phyloP scores from a whole-genome alignment of 2,888 invertebrate genomes.

The Empis stercorea region DNA sequence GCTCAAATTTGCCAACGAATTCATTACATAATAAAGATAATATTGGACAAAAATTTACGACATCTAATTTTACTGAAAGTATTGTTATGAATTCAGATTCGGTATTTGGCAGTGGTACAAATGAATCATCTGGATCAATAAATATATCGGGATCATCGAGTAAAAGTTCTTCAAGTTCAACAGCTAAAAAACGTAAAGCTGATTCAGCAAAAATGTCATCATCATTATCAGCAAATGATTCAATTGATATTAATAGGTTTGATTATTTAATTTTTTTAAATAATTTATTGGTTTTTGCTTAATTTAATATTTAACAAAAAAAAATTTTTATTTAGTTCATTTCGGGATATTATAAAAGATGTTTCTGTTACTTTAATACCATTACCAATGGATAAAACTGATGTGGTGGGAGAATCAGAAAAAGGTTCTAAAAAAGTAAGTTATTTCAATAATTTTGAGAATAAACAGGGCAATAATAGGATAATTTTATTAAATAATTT shows the following conservation, averaged over 20 bases:
- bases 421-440: constrained; percentile 30
- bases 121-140: constrained; percentile 3
- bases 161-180: constrained; percentile 11
- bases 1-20: background rate
- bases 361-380: constrained; percentile 33
- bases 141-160: background rate
- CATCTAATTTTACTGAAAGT: constrained; percentile 45
- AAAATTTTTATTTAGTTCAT: constrained; percentile 19
- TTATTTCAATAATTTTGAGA: background rate
- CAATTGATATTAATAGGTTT: constrained; percentile 32
- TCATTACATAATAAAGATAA: constrained; percentile 8
- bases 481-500: no score
- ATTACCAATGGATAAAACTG: constrained; percentile 25
- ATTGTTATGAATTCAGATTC: constrained; percentile 47
- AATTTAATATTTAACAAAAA: no score
- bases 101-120: constrained; percentile 16
- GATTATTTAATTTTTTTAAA: constrained; percentile 1
- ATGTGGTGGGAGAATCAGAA: constrained; percentile 30
- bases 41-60: constrained; percentile 34
- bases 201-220: constrained; percentile 22
- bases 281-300: background rate
- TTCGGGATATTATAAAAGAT: constrained; percentile 34
- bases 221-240: constrained; percentile 9
- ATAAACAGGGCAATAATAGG: no score
- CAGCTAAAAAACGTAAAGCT: constrained; percentile 31